Base-by-base conservation (phyloP, 2,113 vertebrate species). In the Clupea harengus region DNA sequence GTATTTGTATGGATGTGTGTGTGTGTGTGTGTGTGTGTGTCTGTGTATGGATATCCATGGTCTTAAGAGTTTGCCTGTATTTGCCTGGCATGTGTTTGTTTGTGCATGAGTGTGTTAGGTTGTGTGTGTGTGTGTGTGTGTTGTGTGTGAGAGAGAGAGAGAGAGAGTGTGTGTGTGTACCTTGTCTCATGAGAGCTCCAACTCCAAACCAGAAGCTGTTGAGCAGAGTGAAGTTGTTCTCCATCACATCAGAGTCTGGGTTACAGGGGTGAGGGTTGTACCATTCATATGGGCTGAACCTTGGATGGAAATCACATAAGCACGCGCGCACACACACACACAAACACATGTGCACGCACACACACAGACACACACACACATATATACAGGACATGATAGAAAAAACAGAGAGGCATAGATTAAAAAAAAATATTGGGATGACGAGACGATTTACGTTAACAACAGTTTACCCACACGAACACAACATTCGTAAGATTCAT, bases 171-270 rank as follows among this genome's bases (percentile, higher is more conserved):
- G 89, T 86, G 89, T 87, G 83, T 85, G 85, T 87, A 85, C 88
- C 91, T 67, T 88, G 90, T 78, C 81, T 83, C 97, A 99, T 98
- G 97, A 99, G 97, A 96, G 97, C 97, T 95, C 97, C 97, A 94
- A 99, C 97, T 96, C 97, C 97, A 96, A 99, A 99, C 97, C 97
- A 99, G 97, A 99, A 99, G 97, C 97, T 99, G 97, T 99, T 99
- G 96, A 99, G 97, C 93, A 99, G 97, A 89, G 97, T 99, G 95
- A 99, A 99, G 97, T 99, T 99, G 96, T 99, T 99, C 97, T 99
- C 97, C 97, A 99, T 97, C 93, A 99, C 97, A 92, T 99, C 97
- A 87, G 97, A 99, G 96, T 99, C 97, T 78, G 97, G 97, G 92
- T 99, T 98, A 96, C 97, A 99, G 88, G 97, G 97, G 92, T 99